phyloP scores from a whole-genome alignment of 2,797 vertebrate species.

The Rhinogobio ventralis region DNA sequence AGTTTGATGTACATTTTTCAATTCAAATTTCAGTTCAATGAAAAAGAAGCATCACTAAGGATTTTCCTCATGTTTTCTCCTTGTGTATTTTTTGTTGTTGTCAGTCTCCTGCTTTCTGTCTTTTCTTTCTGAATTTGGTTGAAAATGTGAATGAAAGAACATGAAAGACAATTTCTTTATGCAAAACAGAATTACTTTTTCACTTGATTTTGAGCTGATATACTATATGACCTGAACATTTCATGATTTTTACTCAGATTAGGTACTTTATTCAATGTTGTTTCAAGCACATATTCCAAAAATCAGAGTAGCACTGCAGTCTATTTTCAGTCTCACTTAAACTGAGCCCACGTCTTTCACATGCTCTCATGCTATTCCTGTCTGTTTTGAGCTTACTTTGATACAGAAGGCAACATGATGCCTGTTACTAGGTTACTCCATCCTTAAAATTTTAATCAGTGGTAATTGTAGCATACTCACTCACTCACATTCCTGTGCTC shows the following conservation, averaged over 20 bases:
- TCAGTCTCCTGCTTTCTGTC: no score
- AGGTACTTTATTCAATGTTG: neutral
- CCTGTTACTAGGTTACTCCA: conserved; percentile 49
- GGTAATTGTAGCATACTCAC: conserved; percentile 4
- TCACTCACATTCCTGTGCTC: neutral
- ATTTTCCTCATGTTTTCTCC: no score
- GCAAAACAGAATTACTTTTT: neutral
- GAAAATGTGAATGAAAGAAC: neutral
- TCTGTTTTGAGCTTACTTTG: conserved; percentile 23
- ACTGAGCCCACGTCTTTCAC: neutral
- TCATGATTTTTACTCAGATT: neutral
- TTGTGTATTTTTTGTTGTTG: no score
- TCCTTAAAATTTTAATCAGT: conserved; percentile 51
- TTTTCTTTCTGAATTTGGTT: no score
- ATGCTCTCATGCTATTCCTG: conserved; percentile 14
- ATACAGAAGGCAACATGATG: conserved; percentile 51
- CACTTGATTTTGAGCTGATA: neutral
- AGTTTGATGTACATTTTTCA: no score
- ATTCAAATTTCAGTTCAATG: no score
- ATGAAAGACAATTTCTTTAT: neutral
- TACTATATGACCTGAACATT: neutral
- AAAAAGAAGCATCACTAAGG: no score
- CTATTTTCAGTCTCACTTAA: conserved; percentile 9
- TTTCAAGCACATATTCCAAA: neutral
- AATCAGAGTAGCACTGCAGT: neutral